Evolutionary conservation across 92 coral and sea anemone species (phyloP), one percentile per base, ranked within the genome.

Genomic region (Epizoanthus scotinus): DNA sequence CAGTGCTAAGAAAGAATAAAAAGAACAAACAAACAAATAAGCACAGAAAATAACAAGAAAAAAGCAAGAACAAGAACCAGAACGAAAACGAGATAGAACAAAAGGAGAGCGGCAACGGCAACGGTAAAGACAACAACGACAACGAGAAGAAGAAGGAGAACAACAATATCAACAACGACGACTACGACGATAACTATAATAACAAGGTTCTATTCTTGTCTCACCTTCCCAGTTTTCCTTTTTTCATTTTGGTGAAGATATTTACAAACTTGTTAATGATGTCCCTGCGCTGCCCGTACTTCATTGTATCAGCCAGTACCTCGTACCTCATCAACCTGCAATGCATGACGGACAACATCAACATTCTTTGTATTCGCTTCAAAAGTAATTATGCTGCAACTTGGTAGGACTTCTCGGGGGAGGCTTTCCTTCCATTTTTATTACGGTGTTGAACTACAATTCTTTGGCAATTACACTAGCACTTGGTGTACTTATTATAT

Each of bases 231-330:
- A 71, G 70, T 19, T 65, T 73, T 20, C 83, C 71, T 47, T 70
- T 61, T 86, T 61, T 84, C 60, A 78, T 63, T 52, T 52, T 7
- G 34, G 21, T 75, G 83, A 90, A 90, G 82, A 84, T 78, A 49
- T 53, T 53, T 28, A 15, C 63, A 63, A 90, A 87, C 50, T 53
- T 69, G 18, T 62, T 50, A 5, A 79, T 67, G 79, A 90, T 22
- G 67, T 87, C 87, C 15, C 72, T 71, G 42, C 89, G 73, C 26
- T 85, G 85, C 22, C 86, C 90, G 50, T 86, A 67, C 34, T 77
- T 70, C 84, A 90, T 78, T 49, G 94, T 91, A 34, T 90, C 79
- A 8, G 71, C 67, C 54, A 90, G 8, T 29, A 81, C 83, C 19
- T 70, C 71, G 77, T 75, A 70, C 26, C 89, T 78, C 62, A 81